phyloP scores from a whole-genome alignment of 1,140 invertebrate genomes.

The Pemphigus obesinymphae region DNA sequence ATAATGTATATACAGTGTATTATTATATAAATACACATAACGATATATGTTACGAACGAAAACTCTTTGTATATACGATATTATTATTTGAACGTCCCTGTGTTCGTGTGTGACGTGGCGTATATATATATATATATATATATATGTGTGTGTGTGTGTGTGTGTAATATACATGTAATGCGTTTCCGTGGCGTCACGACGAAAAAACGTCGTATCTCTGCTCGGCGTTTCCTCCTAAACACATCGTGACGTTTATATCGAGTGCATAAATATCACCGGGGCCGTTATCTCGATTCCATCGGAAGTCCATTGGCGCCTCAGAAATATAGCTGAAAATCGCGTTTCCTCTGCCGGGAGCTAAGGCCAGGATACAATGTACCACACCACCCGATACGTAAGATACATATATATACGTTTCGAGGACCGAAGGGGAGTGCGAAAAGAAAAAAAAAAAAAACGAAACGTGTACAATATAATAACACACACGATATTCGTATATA shows the following conservation, averaged over 20 bases:
- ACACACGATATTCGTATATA: not conserved
- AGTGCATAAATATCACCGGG: not conserved
- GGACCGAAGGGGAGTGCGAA: not conserved
- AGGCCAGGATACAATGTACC: not conserved
- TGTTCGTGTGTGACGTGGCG: too few relatives aligned
- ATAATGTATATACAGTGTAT: not conserved
- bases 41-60: conserved; percentile 4
- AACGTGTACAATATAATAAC: too few relatives aligned
- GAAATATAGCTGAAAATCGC: conserved; percentile 38
- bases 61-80: conserved; percentile 2
- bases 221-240: conserved; percentile 1
- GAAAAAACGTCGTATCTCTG: conserved; percentile 14
- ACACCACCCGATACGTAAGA: not conserved
- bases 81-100: not conserved
- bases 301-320: conserved; percentile 39
- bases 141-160: too few relatives aligned
- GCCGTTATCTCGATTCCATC: conserved; percentile 32
- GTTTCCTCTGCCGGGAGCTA: conserved; percentile 9
- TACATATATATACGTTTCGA: not conserved
- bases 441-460: not conserved
- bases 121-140: not conserved
- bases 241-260: conserved; percentile 18
- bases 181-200: conserved; percentile 27
- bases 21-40: not conserved
- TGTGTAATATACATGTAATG: too few relatives aligned